A percentile compares a stretch with the other conserved stretches of the same genome.
Evolutionary conservation across 2,888 invertebrate species (phyloP).

Genomic region (Calliphora vomitoria): DNA sequence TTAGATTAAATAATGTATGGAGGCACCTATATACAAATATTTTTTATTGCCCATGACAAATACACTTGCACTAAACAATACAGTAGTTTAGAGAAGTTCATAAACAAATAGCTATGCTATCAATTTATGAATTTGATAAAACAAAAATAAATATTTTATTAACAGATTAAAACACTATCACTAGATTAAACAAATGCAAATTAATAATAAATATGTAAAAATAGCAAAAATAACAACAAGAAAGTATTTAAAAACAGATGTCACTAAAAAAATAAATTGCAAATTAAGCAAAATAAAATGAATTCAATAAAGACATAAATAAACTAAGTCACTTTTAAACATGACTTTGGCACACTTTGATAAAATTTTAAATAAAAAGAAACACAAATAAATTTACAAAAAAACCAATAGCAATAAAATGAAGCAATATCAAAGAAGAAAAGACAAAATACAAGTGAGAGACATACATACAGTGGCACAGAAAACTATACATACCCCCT

Average conservation of each 20-base stretch:
- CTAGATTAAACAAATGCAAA: neutral
- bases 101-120: constrained; percentile 2
- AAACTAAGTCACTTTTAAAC: constrained; percentile 23
- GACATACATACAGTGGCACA: too few species aligned
- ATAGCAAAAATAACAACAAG: neutral
- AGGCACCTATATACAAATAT: constrained; percentile 12
- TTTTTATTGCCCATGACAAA: neutral
- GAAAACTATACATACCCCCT: too few species aligned
- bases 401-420: constrained; percentile 35
- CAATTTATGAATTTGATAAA: constrained; percentile 1
- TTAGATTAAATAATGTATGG: too few species aligned
- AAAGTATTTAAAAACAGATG: neutral
- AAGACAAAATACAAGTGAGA: constrained; percentile 16
- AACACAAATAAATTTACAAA: constrained; percentile 15
- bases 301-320: neutral
- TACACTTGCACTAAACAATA: neutral
- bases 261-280: neutral
- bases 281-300: constrained; percentile 2
- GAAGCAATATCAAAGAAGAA: constrained; percentile 37
- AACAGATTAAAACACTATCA: neutral
- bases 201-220: neutral
- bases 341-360: constrained; percentile 58
- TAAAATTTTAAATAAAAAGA: constrained; percentile 9
- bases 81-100: neutral
- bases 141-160: neutral